phyloP scores from a whole-genome alignment of 2,113 vertebrate genomes.

The Bubo blakistoni region DNA sequence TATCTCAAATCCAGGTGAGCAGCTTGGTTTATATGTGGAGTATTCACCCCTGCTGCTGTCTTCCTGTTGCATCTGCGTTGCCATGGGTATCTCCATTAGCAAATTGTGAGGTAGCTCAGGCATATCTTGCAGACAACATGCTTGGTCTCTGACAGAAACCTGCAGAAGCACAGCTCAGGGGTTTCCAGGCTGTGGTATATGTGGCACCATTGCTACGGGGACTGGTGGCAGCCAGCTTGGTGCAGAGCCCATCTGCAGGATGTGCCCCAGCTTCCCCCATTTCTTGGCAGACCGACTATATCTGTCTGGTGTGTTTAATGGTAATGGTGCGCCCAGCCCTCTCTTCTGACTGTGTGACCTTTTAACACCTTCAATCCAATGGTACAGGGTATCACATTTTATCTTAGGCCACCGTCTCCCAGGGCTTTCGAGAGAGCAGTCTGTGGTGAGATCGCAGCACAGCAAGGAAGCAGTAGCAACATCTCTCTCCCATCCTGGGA shows the following conservation, averaged over 20 bases:
- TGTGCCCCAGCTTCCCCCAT: rapidly evolving
- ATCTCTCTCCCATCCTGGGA: not conserved
- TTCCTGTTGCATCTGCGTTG: not conserved
- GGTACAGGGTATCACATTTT: not conserved
- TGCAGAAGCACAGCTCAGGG: not conserved
- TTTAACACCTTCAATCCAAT: not conserved
- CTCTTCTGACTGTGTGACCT: not conserved
- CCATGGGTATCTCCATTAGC: not conserved
- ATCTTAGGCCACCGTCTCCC: not conserved
- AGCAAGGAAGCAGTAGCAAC: not conserved
- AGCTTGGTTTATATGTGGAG: not conserved
- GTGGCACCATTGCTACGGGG: not conserved
- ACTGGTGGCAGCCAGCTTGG: rapidly evolving
- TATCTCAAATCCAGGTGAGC: not conserved
- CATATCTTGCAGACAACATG: not conserved
- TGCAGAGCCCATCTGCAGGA: not conserved
- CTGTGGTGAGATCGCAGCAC: not conserved
- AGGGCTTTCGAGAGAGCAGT: not conserved
- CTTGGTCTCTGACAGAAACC: not conserved
- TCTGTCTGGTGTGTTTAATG: not conserved
- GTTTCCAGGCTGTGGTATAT: not conserved
- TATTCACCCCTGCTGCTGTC: not conserved
- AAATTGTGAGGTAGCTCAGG: not conserved
- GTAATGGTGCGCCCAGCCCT: not conserved
- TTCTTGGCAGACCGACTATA: not conserved